Evolutionary conservation across 2,797 vertebrate genomes (phyloP).

Genomic region (Darevskia mixta): DNA sequence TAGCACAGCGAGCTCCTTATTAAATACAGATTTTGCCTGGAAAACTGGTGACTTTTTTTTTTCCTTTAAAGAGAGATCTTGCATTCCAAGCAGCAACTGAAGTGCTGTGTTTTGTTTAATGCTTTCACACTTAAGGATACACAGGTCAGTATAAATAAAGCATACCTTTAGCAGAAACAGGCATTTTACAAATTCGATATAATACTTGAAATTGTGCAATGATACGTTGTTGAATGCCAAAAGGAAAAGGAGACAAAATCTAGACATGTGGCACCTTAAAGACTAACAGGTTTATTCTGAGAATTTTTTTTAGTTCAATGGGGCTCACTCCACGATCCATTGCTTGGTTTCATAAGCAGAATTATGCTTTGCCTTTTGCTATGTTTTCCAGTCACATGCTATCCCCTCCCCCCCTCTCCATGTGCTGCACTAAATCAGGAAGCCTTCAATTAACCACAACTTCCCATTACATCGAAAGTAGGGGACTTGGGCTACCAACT

Average conservation of each 20-base stretch:
- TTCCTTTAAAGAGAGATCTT: slow-evolving; percentile 9
- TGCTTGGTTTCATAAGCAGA: neutral
- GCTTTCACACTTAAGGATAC: neutral
- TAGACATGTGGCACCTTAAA: neutral
- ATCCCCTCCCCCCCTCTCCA: neutral
- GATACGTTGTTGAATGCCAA: neutral
- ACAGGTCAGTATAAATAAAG: neutral
- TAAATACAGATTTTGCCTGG: slow-evolving; percentile 34
- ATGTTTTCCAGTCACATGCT: neutral
- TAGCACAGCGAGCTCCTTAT: neutral
- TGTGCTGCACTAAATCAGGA: neutral
- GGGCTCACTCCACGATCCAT: neutral
- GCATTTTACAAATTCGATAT: slow-evolving; percentile 21
- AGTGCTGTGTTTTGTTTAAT: slow-evolving; percentile 18
- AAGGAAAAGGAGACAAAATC: too few species aligned
- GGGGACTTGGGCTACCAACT: neutral
- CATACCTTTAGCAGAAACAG: slow-evolving; percentile 40
- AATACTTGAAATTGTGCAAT: neutral
- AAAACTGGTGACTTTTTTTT: slow-evolving; percentile 36
- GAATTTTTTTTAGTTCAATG: neutral
- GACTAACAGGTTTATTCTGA: neutral
- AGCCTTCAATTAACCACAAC: neutral
- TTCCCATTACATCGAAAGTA: neutral
- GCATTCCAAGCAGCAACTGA: slow-evolving; percentile 39
- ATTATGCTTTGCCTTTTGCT: neutral